These are phyloP conservation scores for Tholera decimalis DNA, from an alignment of 2,888 invertebrate species.

Conservation along the genomic window DNA sequence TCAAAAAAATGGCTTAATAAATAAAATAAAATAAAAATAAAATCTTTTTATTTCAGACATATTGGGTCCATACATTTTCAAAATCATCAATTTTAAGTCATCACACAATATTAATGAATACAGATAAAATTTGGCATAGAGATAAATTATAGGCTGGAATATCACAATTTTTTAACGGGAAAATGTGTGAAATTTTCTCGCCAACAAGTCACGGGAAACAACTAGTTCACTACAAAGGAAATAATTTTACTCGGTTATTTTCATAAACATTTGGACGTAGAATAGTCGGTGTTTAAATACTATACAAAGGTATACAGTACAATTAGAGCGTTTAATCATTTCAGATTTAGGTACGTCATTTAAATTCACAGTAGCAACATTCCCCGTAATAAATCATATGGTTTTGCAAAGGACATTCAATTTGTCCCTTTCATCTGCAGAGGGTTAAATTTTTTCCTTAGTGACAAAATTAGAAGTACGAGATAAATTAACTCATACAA, in stretches of 20 bases:
- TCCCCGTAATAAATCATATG: slow-evolving; percentile 50
- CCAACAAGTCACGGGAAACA: too few relatives aligned
- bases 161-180: too few relatives aligned
- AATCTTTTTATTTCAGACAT: too few relatives aligned
- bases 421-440: slow-evolving; percentile 53
- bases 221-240: background rate
- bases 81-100: too few relatives aligned
- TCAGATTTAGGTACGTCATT: slow-evolving; percentile 10
- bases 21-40: too few relatives aligned
- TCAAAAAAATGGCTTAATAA: too few relatives aligned
- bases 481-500: background rate
- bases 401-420: slow-evolving; percentile 50
- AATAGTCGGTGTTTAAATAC: background rate
- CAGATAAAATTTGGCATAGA: too few relatives aligned
- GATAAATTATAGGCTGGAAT: too few relatives aligned
- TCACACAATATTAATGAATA: too few relatives aligned
- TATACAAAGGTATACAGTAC: background rate
- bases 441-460: slow-evolving; percentile 26
- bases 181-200: too few relatives aligned
- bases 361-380: slow-evolving; percentile 18
- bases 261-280: background rate
- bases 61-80: too few relatives aligned
- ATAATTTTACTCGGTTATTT: background rate
- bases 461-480: background rate
- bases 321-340: slow-evolving; percentile 7